Base-by-base conservation (phyloP, 2,797 vertebrate genomes). In the Smutsia temminckii region DNA sequence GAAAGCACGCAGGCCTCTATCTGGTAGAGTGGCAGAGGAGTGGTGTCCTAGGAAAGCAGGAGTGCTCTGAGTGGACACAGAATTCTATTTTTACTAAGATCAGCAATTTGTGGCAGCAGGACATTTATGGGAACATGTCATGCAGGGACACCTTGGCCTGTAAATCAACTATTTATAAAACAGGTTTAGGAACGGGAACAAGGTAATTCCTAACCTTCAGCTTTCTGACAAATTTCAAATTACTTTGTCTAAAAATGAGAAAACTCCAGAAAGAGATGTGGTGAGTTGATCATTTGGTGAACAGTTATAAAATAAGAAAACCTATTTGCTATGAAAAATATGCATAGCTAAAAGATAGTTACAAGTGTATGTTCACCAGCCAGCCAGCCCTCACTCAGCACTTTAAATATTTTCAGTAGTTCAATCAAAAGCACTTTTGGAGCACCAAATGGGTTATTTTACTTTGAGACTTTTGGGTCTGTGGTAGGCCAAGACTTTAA, bases 141-240 rank as follows among this genome's bases (percentile, higher is more conserved):
- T 18, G 1, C 91, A 68, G 93, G 97, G 97, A 97, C 95, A 97
- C 71, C 71, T 83, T 97, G 96, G 94, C 88, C 75, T 77, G 88
- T 34, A 94, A 89, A 89, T 80, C 85, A 79, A 46, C 88, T 95
- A 91, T 96, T 97, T 91, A 92, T 78, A 94, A 94, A 93, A 89
- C 79, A 92, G 81, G 75, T 86, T 89, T 81, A 86, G 71, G 61
- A 97, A 66, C 59, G 94, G 93, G 81, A 94, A 89, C 46, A 95
- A 95, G 59, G 49, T 68, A 89, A 63, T 86, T 68, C 21, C 34
- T 59, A 55, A 89, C 8, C n/a, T 89, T 18, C 16, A 6, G 25
- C 64, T 95, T 88, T 64, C n/a, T 9, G 64, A 83, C 74, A 91
- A 88, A 40, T 95, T 94, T 91, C 69, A 92, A 42, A 84, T 93